A percentile compares a stretch with the other conserved stretches of the same genome.
These are phyloP conservation scores for Rhadina sibilatrix DNA, from an alignment of 2,113 vertebrate species.

Conservation along the genomic window DNA sequence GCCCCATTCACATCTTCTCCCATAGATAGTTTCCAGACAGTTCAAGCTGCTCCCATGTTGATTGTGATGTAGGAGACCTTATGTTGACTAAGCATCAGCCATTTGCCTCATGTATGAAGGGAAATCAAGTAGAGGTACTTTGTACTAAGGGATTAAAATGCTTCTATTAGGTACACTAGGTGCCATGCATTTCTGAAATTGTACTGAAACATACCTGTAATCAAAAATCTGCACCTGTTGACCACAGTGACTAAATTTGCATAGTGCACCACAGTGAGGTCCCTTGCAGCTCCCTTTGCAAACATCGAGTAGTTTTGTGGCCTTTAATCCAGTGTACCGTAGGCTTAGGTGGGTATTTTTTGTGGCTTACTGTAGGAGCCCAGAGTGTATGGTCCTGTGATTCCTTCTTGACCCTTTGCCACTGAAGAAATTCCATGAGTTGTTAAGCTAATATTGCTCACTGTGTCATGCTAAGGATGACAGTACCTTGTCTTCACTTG, in stretches of 20 bases:
- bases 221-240: neutral
- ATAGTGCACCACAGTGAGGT: neutral
- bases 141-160: neutral
- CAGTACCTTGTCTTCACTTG: neutral
- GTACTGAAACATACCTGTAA: neutral
- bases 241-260: neutral
- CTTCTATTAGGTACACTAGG: neutral
- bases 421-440: neutral
- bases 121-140: neutral
- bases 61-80: neutral
- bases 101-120: neutral
- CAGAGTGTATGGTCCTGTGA: neutral
- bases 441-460: neutral
- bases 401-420: neutral
- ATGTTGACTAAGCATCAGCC: neutral
- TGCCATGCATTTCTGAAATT: neutral
- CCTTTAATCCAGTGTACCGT: neutral
- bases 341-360: neutral
- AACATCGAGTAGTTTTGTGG: neutral
- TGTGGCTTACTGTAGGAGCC: neutral
- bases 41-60: neutral
- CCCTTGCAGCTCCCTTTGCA: neutral
- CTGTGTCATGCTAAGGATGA: neutral
- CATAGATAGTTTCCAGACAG: neutral
- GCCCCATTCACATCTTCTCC: neutral